These are phyloP conservation scores for Macropis europaea DNA, from an alignment of 2,888 invertebrate genomes.

Conservation along the genomic window DNA sequence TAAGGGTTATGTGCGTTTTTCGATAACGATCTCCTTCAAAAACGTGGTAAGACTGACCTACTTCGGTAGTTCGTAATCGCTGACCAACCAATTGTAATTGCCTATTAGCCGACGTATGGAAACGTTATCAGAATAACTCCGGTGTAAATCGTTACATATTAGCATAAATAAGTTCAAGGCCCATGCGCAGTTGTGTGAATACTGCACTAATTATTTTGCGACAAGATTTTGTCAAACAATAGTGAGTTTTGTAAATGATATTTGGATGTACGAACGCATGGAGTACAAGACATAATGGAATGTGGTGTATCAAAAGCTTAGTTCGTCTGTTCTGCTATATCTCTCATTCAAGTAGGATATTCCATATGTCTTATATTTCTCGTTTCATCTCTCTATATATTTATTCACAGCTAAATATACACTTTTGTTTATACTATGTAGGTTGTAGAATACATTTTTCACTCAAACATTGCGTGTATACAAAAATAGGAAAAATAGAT, in stretches of 20 bases:
- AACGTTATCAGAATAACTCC: slow-evolving; percentile 61
- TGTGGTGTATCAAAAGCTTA: too few relatives aligned
- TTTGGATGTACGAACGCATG: slow-evolving; percentile 10
- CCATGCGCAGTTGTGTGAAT: slow-evolving; percentile 62
- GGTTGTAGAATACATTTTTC: too few relatives aligned
- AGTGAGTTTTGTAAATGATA: slow-evolving; percentile 16
- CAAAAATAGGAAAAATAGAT: too few relatives aligned
- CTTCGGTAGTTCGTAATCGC: slow-evolving; percentile 50
- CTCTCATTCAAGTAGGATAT: too few relatives aligned
- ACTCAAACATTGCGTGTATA: too few relatives aligned
- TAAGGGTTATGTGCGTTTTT: slow-evolving; percentile 28
- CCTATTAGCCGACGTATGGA: slow-evolving; percentile 53
- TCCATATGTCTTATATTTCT: too few relatives aligned
- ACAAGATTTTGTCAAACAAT: slow-evolving; percentile 48
- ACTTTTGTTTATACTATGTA: too few relatives aligned
- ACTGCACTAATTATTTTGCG: slow-evolving; percentile 54
- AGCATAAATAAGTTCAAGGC: slow-evolving; percentile 73
- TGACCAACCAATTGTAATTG: slow-evolving; percentile 57
- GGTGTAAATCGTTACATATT: slow-evolving; percentile 67
- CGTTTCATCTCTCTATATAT: too few relatives aligned
- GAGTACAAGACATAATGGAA: background rate
- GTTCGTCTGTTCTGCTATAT: too few relatives aligned
- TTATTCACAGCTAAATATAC: too few relatives aligned
- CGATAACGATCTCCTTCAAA: slow-evolving; percentile 42
- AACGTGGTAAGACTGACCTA: slow-evolving; percentile 38